Evolutionary conservation across 2,888 invertebrate genomes (phyloP).

Genomic region (Ormyrus nitidulus): DNA sequence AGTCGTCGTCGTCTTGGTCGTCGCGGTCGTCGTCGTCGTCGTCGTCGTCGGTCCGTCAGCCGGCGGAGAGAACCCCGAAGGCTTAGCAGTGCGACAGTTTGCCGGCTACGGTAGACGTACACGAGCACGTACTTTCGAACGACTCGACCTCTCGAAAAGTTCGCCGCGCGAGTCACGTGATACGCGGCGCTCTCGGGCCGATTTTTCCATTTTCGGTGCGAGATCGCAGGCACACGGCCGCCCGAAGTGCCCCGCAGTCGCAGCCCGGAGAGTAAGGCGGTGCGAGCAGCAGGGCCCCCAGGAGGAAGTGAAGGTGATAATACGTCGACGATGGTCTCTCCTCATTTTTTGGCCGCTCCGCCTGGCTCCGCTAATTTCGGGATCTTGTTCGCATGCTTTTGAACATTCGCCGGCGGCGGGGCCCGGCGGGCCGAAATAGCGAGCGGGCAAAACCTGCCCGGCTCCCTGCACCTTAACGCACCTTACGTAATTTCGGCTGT

Average conservation of each 20-base stretch:
- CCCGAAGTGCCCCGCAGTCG: not conserved
- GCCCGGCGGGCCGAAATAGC: slow-evolving; percentile 47
- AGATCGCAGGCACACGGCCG: not conserved
- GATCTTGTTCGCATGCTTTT: slow-evolving; percentile 56
- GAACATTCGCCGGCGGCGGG: slow-evolving; percentile 56
- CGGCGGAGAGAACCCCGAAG: slow-evolving; percentile 54
- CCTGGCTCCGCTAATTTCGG: slow-evolving; percentile 39
- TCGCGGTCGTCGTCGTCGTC: slow-evolving; percentile 59
- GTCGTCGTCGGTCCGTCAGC: slow-evolving; percentile 62
- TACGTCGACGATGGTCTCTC: not conserved
- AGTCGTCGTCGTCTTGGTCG: slow-evolving; percentile 64
- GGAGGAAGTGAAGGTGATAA: slow-evolving; percentile 13
- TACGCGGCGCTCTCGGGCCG: too few relatives aligned
- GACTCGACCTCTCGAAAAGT: too few relatives aligned
- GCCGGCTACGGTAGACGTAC: not conserved
- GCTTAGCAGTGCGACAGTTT: slow-evolving; percentile 42
- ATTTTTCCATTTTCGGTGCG: too few relatives aligned
- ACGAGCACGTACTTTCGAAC: too few relatives aligned
- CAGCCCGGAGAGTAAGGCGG: too few relatives aligned
- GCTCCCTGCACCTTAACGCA: too few relatives aligned
- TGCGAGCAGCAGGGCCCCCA: not conserved
- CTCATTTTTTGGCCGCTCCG: not conserved
- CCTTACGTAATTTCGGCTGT: slow-evolving; percentile 23
- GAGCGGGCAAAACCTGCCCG: slow-evolving; percentile 1
- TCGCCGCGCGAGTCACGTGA: too few relatives aligned